A percentile compares a stretch with the other conserved stretches of the same genome.
Evolutionary conservation across 1,140 invertebrate genomes (phyloP).

Genomic region (Drosophila grimshawi): DNA sequence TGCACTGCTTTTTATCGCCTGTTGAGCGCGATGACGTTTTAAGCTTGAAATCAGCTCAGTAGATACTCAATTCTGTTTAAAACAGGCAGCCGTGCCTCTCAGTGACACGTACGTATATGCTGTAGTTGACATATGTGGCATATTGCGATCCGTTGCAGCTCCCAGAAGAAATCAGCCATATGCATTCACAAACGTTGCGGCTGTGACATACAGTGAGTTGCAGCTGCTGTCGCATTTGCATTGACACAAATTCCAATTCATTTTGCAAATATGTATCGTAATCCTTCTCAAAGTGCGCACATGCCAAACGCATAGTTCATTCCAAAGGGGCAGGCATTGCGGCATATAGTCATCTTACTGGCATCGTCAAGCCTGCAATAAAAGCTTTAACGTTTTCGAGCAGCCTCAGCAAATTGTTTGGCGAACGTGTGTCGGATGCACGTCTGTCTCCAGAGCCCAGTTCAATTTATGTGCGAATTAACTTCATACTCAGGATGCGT

Average conservation of each 20-base stretch:
- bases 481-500: constrained; percentile 17
- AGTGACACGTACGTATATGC: not conserved
- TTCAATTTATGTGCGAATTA: constrained; percentile 18
- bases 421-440: constrained; percentile 50
- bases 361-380: constrained; percentile 1
- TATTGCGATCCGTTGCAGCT: not conserved
- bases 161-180: constrained; percentile 66
- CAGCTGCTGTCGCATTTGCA: constrained; percentile 24
- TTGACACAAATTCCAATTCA: constrained; percentile 72
- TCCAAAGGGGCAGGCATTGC: constrained; percentile 29
- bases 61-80: constrained; percentile 30
- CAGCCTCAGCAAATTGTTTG: constrained; percentile 65
- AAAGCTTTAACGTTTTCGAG: constrained; percentile 32
- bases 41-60: constrained; percentile 50
- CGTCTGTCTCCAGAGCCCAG: constrained; percentile 2
- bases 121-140: constrained; percentile 29
- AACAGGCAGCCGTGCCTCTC: constrained; percentile 28
- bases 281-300: constrained; percentile 68
- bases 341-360: not conserved
- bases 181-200: constrained; percentile 41
- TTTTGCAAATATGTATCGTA: constrained; percentile 72
- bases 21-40: constrained; percentile 55
- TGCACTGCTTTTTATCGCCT: constrained; percentile 29
- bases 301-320: constrained; percentile 30
- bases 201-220: constrained; percentile 23